phyloP scores from a whole-genome alignment of 2,888 invertebrate genomes.

The Molanna angustata region DNA sequence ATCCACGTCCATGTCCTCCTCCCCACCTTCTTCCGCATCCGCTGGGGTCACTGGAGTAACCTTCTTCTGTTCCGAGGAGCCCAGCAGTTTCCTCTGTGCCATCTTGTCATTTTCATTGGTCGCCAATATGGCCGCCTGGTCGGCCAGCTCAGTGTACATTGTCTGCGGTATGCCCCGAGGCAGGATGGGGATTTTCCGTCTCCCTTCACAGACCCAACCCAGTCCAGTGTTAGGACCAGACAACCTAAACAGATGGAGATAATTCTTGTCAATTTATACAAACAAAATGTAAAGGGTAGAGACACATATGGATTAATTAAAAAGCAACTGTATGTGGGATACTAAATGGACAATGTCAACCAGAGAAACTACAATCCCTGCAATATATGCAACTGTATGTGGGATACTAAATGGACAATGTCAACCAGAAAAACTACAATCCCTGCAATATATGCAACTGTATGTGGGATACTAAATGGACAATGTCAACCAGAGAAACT shows the following conservation, averaged over 20 bases:
- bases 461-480: too few species aligned
- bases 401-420: too few species aligned
- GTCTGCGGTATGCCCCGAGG: conserved; percentile 84
- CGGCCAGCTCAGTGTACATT: conserved; percentile 78
- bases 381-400: too few species aligned
- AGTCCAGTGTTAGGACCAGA: conserved; percentile 65
- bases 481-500: too few species aligned
- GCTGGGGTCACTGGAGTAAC: conserved; percentile 40
- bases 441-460: too few species aligned
- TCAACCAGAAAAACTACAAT: too few species aligned
- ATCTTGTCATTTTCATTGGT: conserved; percentile 59
- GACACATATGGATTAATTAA: too few species aligned
- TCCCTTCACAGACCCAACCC: conserved; percentile 87
- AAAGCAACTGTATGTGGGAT: too few species aligned
- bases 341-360: too few species aligned
- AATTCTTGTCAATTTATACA: too few species aligned
- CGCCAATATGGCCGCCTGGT: conserved; percentile 68
- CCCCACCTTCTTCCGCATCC: conserved; percentile 43
- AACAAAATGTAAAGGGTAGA: too few species aligned
- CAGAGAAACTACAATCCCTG: too few species aligned
- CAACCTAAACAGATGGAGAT: conserved; percentile 52
- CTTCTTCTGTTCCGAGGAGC: conserved; percentile 40
- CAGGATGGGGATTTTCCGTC: conserved; percentile 77
- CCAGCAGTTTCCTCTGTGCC: conserved; percentile 42
- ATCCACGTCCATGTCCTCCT: conserved; percentile 43